These are phyloP conservation scores for Tyrophagus putrescentiae DNA, from an alignment of 1,140 invertebrate genomes.

Conservation along the genomic window DNA sequence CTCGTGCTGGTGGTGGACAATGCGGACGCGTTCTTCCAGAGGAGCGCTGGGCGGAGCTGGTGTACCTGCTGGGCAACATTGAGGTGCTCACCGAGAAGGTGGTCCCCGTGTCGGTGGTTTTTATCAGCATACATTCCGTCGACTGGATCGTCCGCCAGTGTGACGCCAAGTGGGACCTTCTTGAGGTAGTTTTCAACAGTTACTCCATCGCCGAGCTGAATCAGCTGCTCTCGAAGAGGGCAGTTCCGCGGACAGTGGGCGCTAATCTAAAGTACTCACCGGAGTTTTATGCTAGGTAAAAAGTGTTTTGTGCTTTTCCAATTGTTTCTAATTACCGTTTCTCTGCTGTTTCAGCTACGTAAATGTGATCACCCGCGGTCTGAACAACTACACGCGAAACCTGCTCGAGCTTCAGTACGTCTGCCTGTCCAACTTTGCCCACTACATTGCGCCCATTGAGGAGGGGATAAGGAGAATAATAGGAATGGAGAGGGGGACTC, in stretches of 20 bases:
- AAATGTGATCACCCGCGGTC: slow-evolving; percentile 6
- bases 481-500: too few species aligned
- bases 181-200: neutral
- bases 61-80: neutral
- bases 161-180: neutral
- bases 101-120: neutral
- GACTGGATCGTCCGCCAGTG: neutral
- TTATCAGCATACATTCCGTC: neutral
- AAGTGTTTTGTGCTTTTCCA: neutral
- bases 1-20: neutral
- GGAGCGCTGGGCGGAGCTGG: neutral
- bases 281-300: slow-evolving; percentile 5
- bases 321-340: neutral
- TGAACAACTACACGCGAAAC: neutral
- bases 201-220: slow-evolving; percentile 5
- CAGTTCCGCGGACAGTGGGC: neutral
- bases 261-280: neutral
- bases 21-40: neutral
- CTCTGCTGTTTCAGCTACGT: slow-evolving; percentile 15
- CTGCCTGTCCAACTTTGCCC: slow-evolving; percentile 4
- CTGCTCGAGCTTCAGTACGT: neutral
- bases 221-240: neutral
- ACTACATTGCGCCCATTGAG: slow-evolving; percentile 12
- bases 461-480: too few species aligned
- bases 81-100: slow-evolving; percentile 3